Conservation (phyloP, 1,140 invertebrate genomes). For the Pomacea maculata region DNA sequence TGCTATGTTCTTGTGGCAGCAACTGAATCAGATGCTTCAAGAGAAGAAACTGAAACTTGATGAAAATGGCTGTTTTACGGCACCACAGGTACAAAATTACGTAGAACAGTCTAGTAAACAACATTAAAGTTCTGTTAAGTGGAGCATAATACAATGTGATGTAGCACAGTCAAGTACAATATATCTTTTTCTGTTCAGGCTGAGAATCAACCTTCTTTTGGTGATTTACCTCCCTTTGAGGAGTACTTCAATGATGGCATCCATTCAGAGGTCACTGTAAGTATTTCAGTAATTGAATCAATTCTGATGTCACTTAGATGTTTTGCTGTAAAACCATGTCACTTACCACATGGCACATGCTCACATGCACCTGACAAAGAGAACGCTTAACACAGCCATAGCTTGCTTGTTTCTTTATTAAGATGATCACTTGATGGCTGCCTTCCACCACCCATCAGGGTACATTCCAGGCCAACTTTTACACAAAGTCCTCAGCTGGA, state of each 20-base stretch:
- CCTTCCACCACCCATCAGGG: no score
- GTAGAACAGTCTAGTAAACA: neutral
- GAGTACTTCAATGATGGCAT: conserved; percentile 64
- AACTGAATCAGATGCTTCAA: conserved; percentile 57
- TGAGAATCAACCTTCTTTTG: conserved; percentile 16
- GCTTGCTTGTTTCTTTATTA: no score
- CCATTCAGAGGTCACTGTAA: conserved; percentile 59
- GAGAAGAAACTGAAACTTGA: conserved; percentile 56
- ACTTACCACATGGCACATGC: no score
- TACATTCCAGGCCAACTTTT: no score
- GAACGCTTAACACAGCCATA: no score
- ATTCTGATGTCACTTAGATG: no score
- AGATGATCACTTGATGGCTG: no score
- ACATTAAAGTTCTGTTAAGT: neutral
- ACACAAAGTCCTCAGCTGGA: no score
- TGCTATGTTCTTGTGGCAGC: conserved; percentile 32
- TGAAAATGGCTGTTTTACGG: conserved; percentile 49
- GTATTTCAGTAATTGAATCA: conserved; percentile 15
- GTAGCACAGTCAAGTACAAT: no score
- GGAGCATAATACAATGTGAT: no score
- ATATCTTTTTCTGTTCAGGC: neutral
- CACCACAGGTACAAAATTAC: conserved; percentile 38
- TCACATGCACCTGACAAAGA: no score
- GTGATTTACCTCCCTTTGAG: conserved; percentile 47
- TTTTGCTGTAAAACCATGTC: no score